Evolutionary conservation across 1,140 invertebrate genomes (phyloP).

Genomic region (Lysiphlebus fabarum): DNA sequence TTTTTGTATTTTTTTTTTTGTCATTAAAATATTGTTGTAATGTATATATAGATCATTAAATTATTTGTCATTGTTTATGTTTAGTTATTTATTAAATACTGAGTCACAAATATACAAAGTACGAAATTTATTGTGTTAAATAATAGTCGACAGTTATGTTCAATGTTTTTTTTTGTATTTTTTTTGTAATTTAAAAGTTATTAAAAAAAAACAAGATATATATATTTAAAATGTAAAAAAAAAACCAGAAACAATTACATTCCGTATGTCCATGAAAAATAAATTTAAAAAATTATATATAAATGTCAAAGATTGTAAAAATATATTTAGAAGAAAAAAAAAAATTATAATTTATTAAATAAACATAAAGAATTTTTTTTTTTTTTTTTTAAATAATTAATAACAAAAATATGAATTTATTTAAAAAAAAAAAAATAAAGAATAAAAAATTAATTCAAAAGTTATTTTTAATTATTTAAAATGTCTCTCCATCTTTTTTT

Average conservation of each 20-base stretch:
- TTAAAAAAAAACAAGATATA: not conserved
- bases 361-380: too few relatives aligned
- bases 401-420: too few relatives aligned
- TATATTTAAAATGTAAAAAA: not conserved
- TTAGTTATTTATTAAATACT: constrained; percentile 10
- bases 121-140: constrained; percentile 9
- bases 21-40: constrained; percentile 6
- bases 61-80: constrained; percentile 15
- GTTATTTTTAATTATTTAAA: too few relatives aligned
- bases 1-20: too few relatives aligned
- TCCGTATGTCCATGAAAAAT: too few relatives aligned
- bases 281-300: not conserved
- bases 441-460: too few relatives aligned
- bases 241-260: constrained; percentile 5
- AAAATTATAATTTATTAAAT: too few relatives aligned
- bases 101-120: constrained; percentile 4
- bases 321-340: not conserved
- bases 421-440: too few relatives aligned
- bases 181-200: not conserved
- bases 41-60: constrained; percentile 20
- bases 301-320: not conserved
- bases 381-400: too few relatives aligned
- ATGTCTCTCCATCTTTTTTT: too few relatives aligned
- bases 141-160: not conserved
- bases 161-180: too few relatives aligned